These are phyloP conservation scores for Zenarchopterus dispar DNA, from an alignment of 2,797 vertebrate species.

Conservation along the genomic window DNA sequence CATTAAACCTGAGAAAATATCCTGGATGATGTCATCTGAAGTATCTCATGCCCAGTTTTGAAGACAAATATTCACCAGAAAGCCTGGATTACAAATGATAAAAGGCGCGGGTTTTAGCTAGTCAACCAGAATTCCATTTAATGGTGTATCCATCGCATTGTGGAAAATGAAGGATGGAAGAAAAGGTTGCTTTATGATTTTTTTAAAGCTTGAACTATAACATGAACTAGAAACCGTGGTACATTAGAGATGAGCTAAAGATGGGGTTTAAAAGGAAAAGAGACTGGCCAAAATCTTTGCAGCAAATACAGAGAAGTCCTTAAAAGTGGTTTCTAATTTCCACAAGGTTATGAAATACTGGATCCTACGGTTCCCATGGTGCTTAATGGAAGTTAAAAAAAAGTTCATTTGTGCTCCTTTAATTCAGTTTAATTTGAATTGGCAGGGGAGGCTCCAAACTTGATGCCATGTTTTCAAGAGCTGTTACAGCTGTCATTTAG, in stretches of 20 bases:
- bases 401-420: too few species aligned
- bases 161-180: slow-evolving; percentile 12
- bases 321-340: not conserved
- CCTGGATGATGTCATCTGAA: slow-evolving; percentile 8
- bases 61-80: slow-evolving; percentile 18
- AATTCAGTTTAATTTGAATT: too few species aligned
- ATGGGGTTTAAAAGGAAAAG: not conserved
- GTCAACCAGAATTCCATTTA: slow-evolving; percentile 3
- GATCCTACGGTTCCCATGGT: not conserved
- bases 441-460: too few species aligned
- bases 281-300: not conserved
- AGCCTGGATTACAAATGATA: slow-evolving; percentile 11
- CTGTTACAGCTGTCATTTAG: too few species aligned
- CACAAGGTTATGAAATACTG: not conserved
- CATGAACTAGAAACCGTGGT: too few species aligned
- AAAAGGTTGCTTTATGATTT: not conserved
- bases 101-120: slow-evolving; percentile 4
- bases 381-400: too few species aligned
- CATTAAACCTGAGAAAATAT: slow-evolving; percentile 2
- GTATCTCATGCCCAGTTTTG: slow-evolving; percentile 1
- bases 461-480: too few species aligned
- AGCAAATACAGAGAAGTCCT: not conserved
- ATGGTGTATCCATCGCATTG: slow-evolving; percentile 1
- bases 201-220: too few species aligned
- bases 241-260: not conserved